Conservation (phyloP, 2,888 invertebrate genomes). For the Agonopterix alstromeriana region DNA sequence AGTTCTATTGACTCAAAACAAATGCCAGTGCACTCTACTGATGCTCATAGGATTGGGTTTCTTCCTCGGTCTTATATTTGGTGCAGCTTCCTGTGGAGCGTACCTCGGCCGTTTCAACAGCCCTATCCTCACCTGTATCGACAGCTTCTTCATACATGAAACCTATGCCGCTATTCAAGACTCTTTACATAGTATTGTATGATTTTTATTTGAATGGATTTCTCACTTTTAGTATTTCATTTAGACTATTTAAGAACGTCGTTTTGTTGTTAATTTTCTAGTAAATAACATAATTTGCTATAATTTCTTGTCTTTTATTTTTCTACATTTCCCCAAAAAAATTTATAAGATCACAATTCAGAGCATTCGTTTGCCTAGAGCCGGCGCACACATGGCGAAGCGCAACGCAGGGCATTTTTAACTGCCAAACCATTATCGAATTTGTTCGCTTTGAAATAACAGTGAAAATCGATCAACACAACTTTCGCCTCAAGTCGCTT, state of each 20-base stretch:
- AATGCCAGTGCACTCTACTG: slow-evolving; percentile 29
- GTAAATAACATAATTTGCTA: too few species aligned
- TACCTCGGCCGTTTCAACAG: slow-evolving; percentile 52
- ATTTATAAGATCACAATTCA: too few species aligned
- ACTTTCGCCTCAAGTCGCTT: too few species aligned
- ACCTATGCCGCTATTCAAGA: slow-evolving; percentile 31
- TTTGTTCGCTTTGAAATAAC: too few species aligned
- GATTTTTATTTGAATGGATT: background rate
- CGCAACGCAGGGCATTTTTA: too few species aligned
- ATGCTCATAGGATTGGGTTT: slow-evolving; percentile 31
- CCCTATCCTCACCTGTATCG: slow-evolving; percentile 53
- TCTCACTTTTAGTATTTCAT: too few species aligned
- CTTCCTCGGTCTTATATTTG: slow-evolving; percentile 44
- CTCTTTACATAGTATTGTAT: slow-evolving; percentile 36
- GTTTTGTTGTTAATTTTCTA: background rate
- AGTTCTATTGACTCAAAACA: slow-evolving; percentile 36
- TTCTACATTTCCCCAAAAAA: too few species aligned
- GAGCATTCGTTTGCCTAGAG: too few species aligned
- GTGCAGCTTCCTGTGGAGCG: slow-evolving; percentile 56
- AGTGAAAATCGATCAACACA: too few species aligned
- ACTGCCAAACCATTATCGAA: too few species aligned
- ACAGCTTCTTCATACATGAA: slow-evolving; percentile 46
- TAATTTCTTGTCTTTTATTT: too few species aligned
- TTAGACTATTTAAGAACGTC: background rate
- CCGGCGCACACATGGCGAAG: too few species aligned